Conservation (phyloP, 2,797 vertebrate genomes). For the Peromyscus attwateri region DNA sequence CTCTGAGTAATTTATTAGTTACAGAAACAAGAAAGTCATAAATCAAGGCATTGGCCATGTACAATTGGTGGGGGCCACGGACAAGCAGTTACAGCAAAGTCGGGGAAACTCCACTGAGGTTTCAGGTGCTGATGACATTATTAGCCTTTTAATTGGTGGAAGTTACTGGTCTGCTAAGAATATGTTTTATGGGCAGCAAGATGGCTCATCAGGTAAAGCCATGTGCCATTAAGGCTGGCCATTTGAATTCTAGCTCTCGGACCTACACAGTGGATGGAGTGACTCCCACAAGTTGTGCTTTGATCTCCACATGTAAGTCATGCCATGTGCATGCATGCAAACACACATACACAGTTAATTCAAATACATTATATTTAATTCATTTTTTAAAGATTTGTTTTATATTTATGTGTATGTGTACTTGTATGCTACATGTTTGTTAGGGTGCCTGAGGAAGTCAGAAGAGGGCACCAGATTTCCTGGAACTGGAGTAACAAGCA, state of each 20-base stretch:
- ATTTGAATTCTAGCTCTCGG: neutral
- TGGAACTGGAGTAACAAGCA: neutral
- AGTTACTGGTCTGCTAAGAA: neutral
- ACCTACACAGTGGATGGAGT: neutral
- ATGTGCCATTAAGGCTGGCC: too few species aligned
- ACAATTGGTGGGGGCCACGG: neutral
- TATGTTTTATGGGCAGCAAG: neutral
- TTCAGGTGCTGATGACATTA: neutral
- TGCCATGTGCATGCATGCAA: neutral
- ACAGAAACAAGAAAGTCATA: neutral
- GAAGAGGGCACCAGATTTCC: neutral
- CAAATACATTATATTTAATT: neutral
- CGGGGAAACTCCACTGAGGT: neutral
- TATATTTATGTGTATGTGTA: neutral
- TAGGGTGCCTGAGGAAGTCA: neutral
- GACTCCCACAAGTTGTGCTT: neutral
- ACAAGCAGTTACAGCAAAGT: neutral
- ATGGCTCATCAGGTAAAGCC: neutral
- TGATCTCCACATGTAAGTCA: neutral
- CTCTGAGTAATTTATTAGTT: neutral
- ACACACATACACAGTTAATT: neutral
- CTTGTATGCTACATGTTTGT: neutral
- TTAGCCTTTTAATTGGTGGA: neutral
- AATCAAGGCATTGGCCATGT: neutral
- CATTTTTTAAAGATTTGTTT: neutral